Evolutionary conservation across 2,888 invertebrate genomes (phyloP).

Genomic region (Ariolimax columbianus): DNA sequence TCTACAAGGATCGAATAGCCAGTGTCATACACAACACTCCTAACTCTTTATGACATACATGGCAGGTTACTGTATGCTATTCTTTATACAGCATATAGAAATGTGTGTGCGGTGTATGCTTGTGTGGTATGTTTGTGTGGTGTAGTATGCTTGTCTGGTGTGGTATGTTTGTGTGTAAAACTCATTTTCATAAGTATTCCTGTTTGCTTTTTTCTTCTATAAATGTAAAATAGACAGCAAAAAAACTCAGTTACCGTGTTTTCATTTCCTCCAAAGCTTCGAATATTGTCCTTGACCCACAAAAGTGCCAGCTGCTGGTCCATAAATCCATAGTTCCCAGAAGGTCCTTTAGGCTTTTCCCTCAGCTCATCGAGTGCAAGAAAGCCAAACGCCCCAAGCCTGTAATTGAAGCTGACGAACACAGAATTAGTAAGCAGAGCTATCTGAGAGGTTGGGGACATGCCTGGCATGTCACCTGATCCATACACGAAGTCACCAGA

Average conservation of each 20-base stretch:
- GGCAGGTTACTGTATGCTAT: too few relatives aligned
- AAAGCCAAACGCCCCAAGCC: constrained; percentile 86
- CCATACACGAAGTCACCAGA: constrained; percentile 67
- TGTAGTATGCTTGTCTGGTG: too few relatives aligned
- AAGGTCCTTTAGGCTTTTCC: constrained; percentile 53
- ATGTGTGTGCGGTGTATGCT: too few relatives aligned
- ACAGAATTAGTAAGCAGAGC: constrained; percentile 89
- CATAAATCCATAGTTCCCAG: constrained; percentile 71
- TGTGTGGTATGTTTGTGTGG: too few relatives aligned
- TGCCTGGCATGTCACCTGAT: constrained; percentile 62
- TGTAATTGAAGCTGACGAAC: constrained; percentile 91
- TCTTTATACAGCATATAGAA: too few relatives aligned
- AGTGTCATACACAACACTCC: too few relatives aligned
- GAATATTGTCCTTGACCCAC: constrained; percentile 67
- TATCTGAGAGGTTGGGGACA: constrained; percentile 85
- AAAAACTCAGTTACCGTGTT: constrained; percentile 45
- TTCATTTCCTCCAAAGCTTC: constrained; percentile 67
- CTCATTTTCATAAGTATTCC: too few relatives aligned
- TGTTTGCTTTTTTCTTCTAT: not conserved
- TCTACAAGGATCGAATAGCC: too few relatives aligned
- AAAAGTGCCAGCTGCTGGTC: constrained; percentile 64
- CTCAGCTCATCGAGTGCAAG: constrained; percentile 82
- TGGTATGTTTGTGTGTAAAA: too few relatives aligned
- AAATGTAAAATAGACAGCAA: not conserved
- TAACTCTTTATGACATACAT: too few relatives aligned